These are phyloP conservation scores for Ganaspis brasiliensis DNA, from an alignment of 2,888 invertebrate genomes.

Conservation along the genomic window DNA sequence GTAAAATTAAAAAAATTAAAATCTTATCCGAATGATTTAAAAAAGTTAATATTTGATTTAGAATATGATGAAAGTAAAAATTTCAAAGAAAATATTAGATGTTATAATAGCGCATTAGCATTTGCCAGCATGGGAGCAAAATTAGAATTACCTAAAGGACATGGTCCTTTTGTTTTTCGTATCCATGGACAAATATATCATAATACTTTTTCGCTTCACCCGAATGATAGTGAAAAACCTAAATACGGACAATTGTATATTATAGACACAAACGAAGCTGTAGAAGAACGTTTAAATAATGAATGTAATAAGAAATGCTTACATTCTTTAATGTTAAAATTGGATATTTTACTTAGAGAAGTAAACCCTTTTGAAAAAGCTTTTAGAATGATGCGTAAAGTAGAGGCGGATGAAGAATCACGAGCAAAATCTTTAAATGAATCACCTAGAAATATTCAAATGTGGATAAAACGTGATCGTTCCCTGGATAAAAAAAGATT, in stretches of 20 bases:
- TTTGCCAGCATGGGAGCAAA: not conserved
- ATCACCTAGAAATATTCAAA: not conserved
- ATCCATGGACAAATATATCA: conserved; percentile 22
- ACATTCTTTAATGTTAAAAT: too few species aligned
- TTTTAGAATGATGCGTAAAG: too few species aligned
- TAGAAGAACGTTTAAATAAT: not conserved
- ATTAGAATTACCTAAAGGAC: not conserved
- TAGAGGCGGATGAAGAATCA: too few species aligned
- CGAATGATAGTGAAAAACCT: not conserved
- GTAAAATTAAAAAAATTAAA: not conserved
- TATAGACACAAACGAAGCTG: not conserved
- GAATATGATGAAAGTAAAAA: not conserved
- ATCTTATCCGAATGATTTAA: not conserved
- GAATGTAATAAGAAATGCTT: not conserved
- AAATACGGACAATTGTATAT: not conserved
- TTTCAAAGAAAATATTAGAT: not conserved
- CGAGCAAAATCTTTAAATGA: too few species aligned
- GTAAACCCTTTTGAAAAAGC: too few species aligned
- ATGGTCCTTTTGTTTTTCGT: not conserved
- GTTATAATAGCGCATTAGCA: too few species aligned
- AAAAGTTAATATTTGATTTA: not conserved
- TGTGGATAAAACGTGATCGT: not conserved
- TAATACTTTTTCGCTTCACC: not conserved
- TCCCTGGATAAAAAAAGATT: too few species aligned
- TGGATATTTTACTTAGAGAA: too few species aligned